Base-by-base conservation (phyloP, 2,888 invertebrate species). In the Morpho helenor region DNA sequence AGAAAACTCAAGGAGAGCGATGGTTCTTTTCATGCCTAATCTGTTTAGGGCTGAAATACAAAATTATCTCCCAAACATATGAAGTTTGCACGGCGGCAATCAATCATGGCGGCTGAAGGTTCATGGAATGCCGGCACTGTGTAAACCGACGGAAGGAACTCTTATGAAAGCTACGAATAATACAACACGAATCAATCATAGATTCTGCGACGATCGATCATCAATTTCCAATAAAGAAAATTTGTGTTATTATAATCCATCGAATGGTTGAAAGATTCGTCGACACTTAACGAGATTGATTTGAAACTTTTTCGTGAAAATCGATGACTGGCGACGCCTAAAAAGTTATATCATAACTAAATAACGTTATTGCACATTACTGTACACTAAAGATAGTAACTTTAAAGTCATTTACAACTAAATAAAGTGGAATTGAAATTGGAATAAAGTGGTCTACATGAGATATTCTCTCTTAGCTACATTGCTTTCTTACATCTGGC, bases 141-240 rank as follows among this genome's bases (percentile, higher is more conserved):
- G 83, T 77, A 79, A 81, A 80, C 78, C 81, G 75, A 72, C 73
- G 76, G 72, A 76, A 82, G 82, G 82, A 84, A 83, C 86, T 84
- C 86, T 85, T 83, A 80, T 79, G 79, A 81, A 83, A 82, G 83
- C 83, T 77, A 77, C 81, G 86, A 87, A 89, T 88, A 87, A 87
- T 87, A 88, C 81, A 82, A 76, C 87, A 83, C 83, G 80, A 87
- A 90, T 90, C 89, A 89, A 90, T 89, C 90, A 90, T 89, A 87
- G 87, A 87, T 87, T 87, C 85, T 76, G 79, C 75, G 87, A 84
- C 82, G 83, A 90, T 90, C 89, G 82, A 89, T 90, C 89, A 89
- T 73, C 77, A 84, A 80, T 79, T 88, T 88, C 84, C 79, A 87
- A 81, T 87, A 76, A 81, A 85, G 84, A 79, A 79, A 76, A 52